Evolutionary conservation across 2,888 invertebrate genomes (phyloP).

Genomic region (Mayetiola destructor): DNA sequence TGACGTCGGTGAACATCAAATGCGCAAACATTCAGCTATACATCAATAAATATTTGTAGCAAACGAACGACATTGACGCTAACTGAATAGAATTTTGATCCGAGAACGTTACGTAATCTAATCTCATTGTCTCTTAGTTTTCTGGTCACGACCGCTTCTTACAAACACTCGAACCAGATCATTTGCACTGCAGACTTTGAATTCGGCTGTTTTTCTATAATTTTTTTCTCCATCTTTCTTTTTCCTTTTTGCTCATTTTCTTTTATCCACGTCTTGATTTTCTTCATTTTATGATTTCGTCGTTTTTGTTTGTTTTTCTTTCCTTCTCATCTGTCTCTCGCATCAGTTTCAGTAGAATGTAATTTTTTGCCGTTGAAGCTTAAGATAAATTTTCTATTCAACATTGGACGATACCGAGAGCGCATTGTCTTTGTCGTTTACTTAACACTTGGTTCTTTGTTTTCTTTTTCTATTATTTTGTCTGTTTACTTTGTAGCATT

Average conservation of each 20-base stretch:
- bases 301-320: background rate
- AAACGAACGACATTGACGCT: background rate
- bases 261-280: background rate
- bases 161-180: conserved; percentile 10
- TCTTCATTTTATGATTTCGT: background rate
- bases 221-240: no score
- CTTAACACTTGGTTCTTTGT: conserved; percentile 8
- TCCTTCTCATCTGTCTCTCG: background rate
- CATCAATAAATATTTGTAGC: conserved; percentile 6
- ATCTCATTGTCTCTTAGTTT: conserved; percentile 13
- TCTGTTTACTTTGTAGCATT: no score
- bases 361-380: background rate
- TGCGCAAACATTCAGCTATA: conserved; percentile 6
- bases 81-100: no score
- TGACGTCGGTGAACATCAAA: conserved; percentile 3
- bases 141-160: conserved; percentile 13
- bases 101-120: no score
- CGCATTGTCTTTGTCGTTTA: background rate
- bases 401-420: no score
- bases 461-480: no score
- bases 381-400: no score
- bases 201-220: no score
- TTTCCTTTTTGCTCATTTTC: background rate
- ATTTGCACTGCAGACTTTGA: background rate
- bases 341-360: background rate